phyloP scores from a whole-genome alignment of 2,797 vertebrate species.

The Eutrigla gurnardus region DNA sequence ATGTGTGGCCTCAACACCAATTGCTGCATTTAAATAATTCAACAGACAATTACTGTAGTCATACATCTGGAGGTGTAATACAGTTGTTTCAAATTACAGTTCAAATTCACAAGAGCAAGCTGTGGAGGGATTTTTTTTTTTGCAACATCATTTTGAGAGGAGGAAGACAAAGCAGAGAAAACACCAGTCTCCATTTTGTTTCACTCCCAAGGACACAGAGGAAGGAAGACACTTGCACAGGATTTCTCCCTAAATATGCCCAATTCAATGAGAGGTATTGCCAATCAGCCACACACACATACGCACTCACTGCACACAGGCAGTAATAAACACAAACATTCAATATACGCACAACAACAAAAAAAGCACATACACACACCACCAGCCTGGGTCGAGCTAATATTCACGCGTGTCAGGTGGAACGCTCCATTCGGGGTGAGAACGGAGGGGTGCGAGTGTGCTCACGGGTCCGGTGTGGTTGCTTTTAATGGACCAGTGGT shows the following conservation, averaged over 20 bases:
- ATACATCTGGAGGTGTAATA: conserved; percentile 52
- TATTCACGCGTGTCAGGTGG: conserved; percentile 75
- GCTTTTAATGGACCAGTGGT: conserved; percentile 83
- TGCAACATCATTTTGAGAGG: conserved; percentile 53
- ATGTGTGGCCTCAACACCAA: conserved; percentile 60
- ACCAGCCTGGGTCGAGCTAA: conserved; percentile 66
- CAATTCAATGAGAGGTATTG: conserved; percentile 59
- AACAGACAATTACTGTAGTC: conserved; percentile 60
- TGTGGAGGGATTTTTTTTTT: conserved; percentile 42
- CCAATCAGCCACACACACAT: conserved; percentile 41
- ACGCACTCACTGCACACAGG: conserved; percentile 18
- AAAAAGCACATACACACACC: conserved; percentile 27
- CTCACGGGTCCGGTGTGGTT: conserved; percentile 68
- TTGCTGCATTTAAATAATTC: conserved; percentile 68
- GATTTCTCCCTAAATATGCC: conserved; percentile 62
- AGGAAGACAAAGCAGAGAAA: conserved; percentile 69
- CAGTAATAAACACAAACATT: conserved; percentile 55
- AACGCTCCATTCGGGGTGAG: conserved; percentile 71
- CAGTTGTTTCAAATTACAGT: conserved; percentile 47
- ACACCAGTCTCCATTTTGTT: conserved; percentile 83
- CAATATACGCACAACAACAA: conserved; percentile 37
- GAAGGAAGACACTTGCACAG: conserved; percentile 62
- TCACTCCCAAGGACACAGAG: conserved; percentile 77
- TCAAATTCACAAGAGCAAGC: conserved; percentile 36
- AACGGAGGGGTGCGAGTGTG: conserved; percentile 71